A percentile compares a stretch with the other conserved stretches of the same genome.
These are phyloP conservation scores for Drosophila lutescens DNA, from an alignment of 2,888 invertebrate species.

Conservation along the genomic window DNA sequence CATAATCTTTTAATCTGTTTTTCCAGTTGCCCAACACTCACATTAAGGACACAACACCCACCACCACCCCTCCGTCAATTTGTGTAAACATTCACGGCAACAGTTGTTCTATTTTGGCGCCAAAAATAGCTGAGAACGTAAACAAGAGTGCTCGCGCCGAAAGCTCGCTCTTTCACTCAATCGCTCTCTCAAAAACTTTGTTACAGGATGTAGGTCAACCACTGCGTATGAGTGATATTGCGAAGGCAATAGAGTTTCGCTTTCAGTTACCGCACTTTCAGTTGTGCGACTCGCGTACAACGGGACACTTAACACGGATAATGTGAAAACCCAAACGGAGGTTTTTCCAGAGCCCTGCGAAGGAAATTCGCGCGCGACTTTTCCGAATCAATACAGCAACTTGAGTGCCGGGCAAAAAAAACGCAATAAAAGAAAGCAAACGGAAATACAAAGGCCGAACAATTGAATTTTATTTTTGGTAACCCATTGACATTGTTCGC, in stretches of 20 bases:
- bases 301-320: slow-evolving; percentile 17
- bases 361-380: slow-evolving; percentile 58
- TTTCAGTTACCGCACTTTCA: slow-evolving; percentile 42
- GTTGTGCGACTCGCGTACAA: slow-evolving; percentile 48
- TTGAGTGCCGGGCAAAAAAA: slow-evolving; percentile 41
- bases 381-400: slow-evolving; percentile 56
- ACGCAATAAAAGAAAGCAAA: slow-evolving; percentile 9
- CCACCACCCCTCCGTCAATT: neutral
- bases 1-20: neutral
- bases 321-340: slow-evolving; percentile 1
- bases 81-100: slow-evolving; percentile 53
- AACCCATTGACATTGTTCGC: slow-evolving; percentile 40
- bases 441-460: slow-evolving; percentile 30
- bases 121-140: slow-evolving; percentile 72
- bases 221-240: slow-evolving; percentile 64
- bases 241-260: slow-evolving; percentile 18
- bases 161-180: slow-evolving; percentile 37
- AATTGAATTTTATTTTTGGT: slow-evolving; percentile 51
- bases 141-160: slow-evolving; percentile 48
- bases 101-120: slow-evolving; percentile 73
- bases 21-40: neutral
- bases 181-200: slow-evolving; percentile 8
- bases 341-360: slow-evolving; percentile 10
- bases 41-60: neutral
- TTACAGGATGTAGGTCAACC: slow-evolving; percentile 69